Percentiles rank a stretch among this genome's conserved stretches.
phyloP scores from a whole-genome alignment of 2,113 vertebrate genomes.

The Apteryx owenii region DNA sequence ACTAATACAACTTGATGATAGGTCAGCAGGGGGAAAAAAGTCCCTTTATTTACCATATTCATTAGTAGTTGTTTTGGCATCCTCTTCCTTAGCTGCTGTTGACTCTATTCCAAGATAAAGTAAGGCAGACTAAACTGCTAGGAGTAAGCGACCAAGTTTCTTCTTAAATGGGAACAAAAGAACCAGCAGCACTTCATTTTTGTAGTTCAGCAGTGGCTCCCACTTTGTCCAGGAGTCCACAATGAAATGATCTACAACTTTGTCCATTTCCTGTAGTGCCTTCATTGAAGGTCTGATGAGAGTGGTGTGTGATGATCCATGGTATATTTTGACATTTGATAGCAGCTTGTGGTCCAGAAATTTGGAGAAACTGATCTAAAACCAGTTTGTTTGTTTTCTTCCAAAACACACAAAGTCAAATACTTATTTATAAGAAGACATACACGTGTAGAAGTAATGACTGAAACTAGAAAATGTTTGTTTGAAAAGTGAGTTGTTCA shows the following conservation, averaged over 20 bases:
- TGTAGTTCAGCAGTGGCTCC: neutral
- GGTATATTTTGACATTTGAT: neutral
- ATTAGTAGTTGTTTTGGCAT: neutral
- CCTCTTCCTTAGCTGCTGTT: neutral
- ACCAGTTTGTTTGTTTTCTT: fast-evolving
- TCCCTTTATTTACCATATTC: neutral
- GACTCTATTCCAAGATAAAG: neutral
- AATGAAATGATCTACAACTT: neutral
- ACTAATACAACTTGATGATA: neutral
- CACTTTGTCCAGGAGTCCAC: neutral
- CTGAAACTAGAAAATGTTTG: neutral
- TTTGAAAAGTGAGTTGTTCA: neutral
- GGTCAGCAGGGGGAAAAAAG: neutral
- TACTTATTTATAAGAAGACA: neutral
- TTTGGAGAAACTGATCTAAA: neutral
- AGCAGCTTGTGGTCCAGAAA: neutral
- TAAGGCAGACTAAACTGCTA: neutral
- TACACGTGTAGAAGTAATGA: neutral
- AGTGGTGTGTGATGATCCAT: neutral
- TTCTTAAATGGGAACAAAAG: neutral
- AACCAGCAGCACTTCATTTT: neutral
- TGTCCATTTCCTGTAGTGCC: neutral
- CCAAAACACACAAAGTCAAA: neutral
- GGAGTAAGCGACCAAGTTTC: neutral
- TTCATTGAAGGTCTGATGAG: neutral